These are phyloP conservation scores for Sceloporus tristichus DNA, from an alignment of 2,113 vertebrate species.

Conservation along the genomic window DNA sequence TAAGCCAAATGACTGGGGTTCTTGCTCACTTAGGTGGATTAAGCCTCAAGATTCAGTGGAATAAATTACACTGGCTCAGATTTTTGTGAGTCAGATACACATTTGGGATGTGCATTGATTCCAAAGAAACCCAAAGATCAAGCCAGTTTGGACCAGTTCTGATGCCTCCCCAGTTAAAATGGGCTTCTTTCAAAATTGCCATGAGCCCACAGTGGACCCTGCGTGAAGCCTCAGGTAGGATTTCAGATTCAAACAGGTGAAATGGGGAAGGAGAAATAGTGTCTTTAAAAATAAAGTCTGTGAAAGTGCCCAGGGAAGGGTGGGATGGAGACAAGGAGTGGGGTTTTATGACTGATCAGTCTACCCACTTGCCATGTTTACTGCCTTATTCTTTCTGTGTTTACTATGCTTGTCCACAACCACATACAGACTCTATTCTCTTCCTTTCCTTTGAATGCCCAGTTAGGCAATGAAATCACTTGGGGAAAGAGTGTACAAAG, in stretches of 20 bases:
- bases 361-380: neutral
- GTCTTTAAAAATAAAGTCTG: no score
- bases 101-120: neutral
- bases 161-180: no score
- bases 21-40: neutral
- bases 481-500: constrained; percentile 40
- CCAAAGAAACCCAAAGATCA: no score
- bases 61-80: neutral
- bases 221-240: no score
- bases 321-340: no score
- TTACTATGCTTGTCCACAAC: constrained; percentile 61
- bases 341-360: no score
- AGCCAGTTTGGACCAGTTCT: no score
- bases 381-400: constrained; percentile 28
- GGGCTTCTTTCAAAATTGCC: no score
- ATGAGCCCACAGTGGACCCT: neutral
- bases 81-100: neutral
- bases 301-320: no score
- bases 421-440: constrained; percentile 38
- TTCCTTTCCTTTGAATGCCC: constrained; percentile 58
- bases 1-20: no score
- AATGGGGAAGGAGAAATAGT: no score
- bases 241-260: no score
- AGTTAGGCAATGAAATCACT: constrained; percentile 59
- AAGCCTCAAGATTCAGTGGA: neutral